Percentiles rank a stretch among this genome's conserved stretches.
These are phyloP conservation scores for Columba janthina DNA, from an alignment of 2,113 vertebrate species.

Conservation along the genomic window DNA sequence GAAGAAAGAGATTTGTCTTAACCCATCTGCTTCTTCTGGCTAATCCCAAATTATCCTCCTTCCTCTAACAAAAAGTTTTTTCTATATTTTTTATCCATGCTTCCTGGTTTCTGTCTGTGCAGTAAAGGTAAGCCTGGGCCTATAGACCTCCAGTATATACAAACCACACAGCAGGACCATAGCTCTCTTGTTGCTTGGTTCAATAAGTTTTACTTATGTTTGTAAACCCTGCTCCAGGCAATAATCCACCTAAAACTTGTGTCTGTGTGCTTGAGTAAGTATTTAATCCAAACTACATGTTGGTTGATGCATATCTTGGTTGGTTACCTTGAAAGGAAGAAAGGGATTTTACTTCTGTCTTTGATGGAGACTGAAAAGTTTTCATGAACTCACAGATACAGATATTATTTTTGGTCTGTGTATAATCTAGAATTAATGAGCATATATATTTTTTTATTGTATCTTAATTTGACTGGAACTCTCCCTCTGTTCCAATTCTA, in stretches of 20 bases:
- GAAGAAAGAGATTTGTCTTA: neutral
- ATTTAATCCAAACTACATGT: neutral
- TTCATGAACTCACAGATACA: neutral
- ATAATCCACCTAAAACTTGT: neutral
- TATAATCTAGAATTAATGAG: neutral
- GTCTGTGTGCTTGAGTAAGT: neutral
- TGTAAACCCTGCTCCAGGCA: neutral
- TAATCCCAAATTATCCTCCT: neutral
- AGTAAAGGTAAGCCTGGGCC: neutral
- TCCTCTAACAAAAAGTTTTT: neutral
- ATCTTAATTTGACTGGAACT: neutral
- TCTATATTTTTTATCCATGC: accelerated
- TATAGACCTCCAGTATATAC: neutral
- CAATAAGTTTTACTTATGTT: neutral
- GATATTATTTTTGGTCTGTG: neutral
- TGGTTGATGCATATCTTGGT: neutral
- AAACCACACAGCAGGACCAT: neutral
- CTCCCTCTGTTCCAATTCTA: neutral
- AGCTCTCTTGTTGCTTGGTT: neutral
- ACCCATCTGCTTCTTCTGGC: neutral
- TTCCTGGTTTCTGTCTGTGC: neutral
- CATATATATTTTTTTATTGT: neutral
- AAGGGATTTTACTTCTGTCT: neutral
- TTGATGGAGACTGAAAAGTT: neutral
- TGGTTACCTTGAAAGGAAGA: neutral